These are phyloP conservation scores for Leptobrachium ailaonicum DNA, from an alignment of 2,113 vertebrate genomes.

Conservation along the genomic window DNA sequence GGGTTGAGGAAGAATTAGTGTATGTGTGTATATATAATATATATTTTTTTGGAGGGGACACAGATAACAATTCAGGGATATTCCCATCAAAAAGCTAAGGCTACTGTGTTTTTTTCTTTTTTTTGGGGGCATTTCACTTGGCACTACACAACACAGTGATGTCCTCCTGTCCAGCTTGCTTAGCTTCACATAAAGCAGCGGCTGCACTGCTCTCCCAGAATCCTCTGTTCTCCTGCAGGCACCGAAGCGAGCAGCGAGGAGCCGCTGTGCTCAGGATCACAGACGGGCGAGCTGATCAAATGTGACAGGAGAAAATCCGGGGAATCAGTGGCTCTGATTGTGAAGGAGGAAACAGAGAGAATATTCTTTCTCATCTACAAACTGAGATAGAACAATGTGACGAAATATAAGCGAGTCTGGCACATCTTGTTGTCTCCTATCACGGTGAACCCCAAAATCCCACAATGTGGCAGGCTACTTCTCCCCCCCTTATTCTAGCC, in stretches of 20 bases:
- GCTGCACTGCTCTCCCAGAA: slow-evolving; percentile 21
- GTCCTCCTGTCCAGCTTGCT: slow-evolving; percentile 11
- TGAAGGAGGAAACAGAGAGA: not conserved
- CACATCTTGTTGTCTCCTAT: too few relatives aligned
- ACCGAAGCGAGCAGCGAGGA: slow-evolving; percentile 4
- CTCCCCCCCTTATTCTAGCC: too few relatives aligned
- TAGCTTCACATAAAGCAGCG: slow-evolving; percentile 2
- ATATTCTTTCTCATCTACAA: not conserved
- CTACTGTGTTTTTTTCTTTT: not conserved
- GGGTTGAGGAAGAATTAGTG: too few relatives aligned
- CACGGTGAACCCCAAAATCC: too few relatives aligned
- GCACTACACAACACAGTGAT: slow-evolving; percentile 3
- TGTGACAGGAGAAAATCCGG: slow-evolving; percentile 8
- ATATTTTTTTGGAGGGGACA: too few relatives aligned
- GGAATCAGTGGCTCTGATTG: slow-evolving; percentile 1
- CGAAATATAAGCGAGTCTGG: too few relatives aligned
- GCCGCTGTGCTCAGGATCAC: slow-evolving; percentile 2
- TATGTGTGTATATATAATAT: too few relatives aligned
- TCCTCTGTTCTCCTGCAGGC: slow-evolving; percentile 37
- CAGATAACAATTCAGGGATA: not conserved
- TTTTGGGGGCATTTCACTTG: not conserved
- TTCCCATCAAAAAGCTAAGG: not conserved
- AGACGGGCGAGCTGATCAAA: slow-evolving; percentile 9
- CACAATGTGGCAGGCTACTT: too few relatives aligned
- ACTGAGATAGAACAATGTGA: not conserved